Evolutionary conservation across 2,888 invertebrate genomes (phyloP), one percentile per base, ranked within the genome.

Genomic region (Lymantria dispar): DNA sequence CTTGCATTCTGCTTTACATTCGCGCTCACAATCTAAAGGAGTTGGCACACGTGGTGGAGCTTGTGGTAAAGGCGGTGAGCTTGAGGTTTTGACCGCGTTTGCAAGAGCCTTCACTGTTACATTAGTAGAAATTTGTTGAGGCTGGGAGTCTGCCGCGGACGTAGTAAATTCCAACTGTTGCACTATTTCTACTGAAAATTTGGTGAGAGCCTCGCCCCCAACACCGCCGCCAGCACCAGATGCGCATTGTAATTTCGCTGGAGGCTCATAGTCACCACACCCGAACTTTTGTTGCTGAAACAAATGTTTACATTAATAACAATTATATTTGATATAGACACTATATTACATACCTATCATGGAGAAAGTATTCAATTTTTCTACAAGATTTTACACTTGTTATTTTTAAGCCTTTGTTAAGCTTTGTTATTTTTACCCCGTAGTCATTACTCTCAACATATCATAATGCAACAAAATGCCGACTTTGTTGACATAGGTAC

Each of bases 101-200:
- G 82, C 92, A 71, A 90, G 82, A 53, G 88, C 90, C 68, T 97
- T 98, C 60, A 98, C 97, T 47, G 97, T 98, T 52, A 98, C 97
- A 91, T 97, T 97, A 62, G 98, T 97, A 74, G 95, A 96, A 65
- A 97, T 97, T 86, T 97, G 97, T 77, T 97, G 97, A 47, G 97
- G 95, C 77, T 96, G 96, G 8, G 96, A 95, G 77, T 96, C 97
- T 43, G 96, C 96, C 47, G 96, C 95, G 43, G 96, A 96, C 40
- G 96, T 96, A 58, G 97, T 97, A 80, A 97, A 97, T 83, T 98
- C 97, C 48, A 97, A 89, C 81, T 97, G 97, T 81, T 98, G 98
- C 15, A 98, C 97, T 70, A 98, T 98, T 87, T 98, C 97, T 56
- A 98, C 97, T 5, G 97, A 97, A 88, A 98, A 97, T 83, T 97